Conservation (phyloP, 1,140 invertebrate species). For the Plectrocnemia conspersa region DNA sequence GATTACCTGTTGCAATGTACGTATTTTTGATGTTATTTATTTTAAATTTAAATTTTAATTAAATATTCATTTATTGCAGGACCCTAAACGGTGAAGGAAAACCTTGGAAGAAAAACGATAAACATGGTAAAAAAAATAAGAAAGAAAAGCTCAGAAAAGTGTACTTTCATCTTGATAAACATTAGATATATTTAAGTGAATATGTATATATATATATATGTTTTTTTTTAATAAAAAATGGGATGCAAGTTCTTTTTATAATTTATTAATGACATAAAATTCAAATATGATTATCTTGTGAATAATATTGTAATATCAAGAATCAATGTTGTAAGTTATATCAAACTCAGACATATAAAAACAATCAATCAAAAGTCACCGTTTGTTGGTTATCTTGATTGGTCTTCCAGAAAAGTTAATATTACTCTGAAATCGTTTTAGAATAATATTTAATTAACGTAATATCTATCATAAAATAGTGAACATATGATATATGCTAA, state of each 20-base stretch:
- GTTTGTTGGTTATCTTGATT: too few relatives aligned
- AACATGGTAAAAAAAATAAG: constrained; percentile 76
- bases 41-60: constrained; percentile 1
- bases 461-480: too few relatives aligned
- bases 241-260: not conserved
- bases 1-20: constrained; percentile 27
- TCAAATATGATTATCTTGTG: too few relatives aligned
- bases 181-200: constrained; percentile 45
- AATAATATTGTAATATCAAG: too few relatives aligned
- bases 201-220: not conserved
- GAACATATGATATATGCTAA: too few relatives aligned
- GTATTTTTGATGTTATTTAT: not conserved
- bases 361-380: too few relatives aligned
- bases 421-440: too few relatives aligned
- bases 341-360: too few relatives aligned
- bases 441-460: too few relatives aligned
- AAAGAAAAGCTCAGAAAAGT: constrained; percentile 79
- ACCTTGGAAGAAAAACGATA: constrained; percentile 77
- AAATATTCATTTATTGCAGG: not conserved
- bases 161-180: constrained; percentile 74
- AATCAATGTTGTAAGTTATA: too few relatives aligned
- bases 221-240: not conserved
- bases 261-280: too few relatives aligned
- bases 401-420: too few relatives aligned
- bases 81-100: constrained; percentile 49